Base-by-base conservation (phyloP, 2,113 vertebrate species). In the Acrocephalus arundinaceus region DNA sequence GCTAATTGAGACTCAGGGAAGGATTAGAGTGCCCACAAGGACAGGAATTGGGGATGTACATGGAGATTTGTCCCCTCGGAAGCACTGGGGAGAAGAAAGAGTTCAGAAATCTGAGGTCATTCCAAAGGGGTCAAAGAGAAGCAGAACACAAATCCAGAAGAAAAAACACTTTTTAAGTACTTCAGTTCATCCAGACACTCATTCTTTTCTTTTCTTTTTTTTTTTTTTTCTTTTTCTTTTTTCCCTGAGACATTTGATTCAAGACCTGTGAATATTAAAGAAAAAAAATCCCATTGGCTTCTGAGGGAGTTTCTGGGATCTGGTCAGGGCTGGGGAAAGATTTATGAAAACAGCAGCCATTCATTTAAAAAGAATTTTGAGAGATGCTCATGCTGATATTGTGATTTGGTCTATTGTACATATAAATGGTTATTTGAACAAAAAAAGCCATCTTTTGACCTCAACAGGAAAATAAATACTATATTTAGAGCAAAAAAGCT, bases 51-150 rank as follows among this genome's bases (percentile, higher is more conserved):
- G 11, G 27, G 13, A 70, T 27, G 6, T 9, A 31, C 19, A 23
- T 0, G 0, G 24, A 21, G 22, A 51, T 17, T 73, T 33, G 66
- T 14, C 9, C 9, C 3, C 31, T 43, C 1, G 0, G 37, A 28
- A 77, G 27, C 35, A 87, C 18, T 28, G 22, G 31, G 11, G 11
- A 15, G n/a, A 5, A 61, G 52, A 65, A 55, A 33, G 7, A 76
- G 7, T 18, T 54, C 49, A 33, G 45, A 80, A 70, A 54, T 20
- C 31, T n/a, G n/a, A 85, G 16, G 39, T 46, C 14, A 43, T 31
- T 35, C 15, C 8, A 22, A 4, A 7, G 7, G 4, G 5, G 21
- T 54, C 1, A 2, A 79, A 87, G 10, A 2, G 65, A 82, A 87
- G n/a, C 3, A 67, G 33, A 10, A n/a, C 7, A 59, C 6, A 80